phyloP scores from a whole-genome alignment of 2,888 invertebrate genomes.

The Dasysyrphus albostriatus region DNA sequence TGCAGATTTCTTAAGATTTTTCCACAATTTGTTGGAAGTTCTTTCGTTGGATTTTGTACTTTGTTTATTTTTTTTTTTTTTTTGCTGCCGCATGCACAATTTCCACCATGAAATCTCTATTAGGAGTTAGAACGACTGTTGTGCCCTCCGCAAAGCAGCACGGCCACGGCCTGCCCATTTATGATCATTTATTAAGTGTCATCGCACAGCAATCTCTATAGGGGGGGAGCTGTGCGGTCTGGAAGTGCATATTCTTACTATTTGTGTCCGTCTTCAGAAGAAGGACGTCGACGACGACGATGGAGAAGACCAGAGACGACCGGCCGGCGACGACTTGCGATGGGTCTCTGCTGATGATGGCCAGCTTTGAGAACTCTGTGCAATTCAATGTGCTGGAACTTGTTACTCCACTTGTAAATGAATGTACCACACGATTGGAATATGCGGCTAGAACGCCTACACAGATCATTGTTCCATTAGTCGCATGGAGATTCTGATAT shows the following conservation, averaged over 20 bases:
- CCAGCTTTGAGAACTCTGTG: constrained; percentile 2
- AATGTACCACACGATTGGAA: constrained; percentile 74
- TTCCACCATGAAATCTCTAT: constrained; percentile 75
- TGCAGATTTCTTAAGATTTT: constrained; percentile 38
- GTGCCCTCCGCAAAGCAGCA: constrained; percentile 44
- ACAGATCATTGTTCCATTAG: constrained; percentile 76
- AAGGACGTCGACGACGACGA: not conserved
- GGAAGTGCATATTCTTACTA: not conserved
- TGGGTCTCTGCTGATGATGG: constrained; percentile 22
- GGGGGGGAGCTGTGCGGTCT: constrained; percentile 6
- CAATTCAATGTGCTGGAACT: constrained; percentile 41
- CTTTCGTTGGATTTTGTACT: constrained; percentile 13
- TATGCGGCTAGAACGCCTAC: constrained; percentile 72
- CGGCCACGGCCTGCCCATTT: constrained; percentile 64
- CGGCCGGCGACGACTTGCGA: not conserved
- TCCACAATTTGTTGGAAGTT: constrained; percentile 62
- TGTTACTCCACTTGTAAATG: constrained; percentile 76
- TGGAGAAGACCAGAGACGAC: not conserved
- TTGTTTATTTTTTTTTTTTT: constrained; percentile 13
- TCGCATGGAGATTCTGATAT: constrained; percentile 68
- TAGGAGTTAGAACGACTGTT: constrained; percentile 54
- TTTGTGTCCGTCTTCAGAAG: constrained; percentile 36
- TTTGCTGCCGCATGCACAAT: constrained; percentile 63
- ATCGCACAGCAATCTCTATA: constrained; percentile 77
- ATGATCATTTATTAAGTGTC: constrained; percentile 84